phyloP scores from a whole-genome alignment of 2,888 invertebrate genomes.

The Epistrophe grossulariae region DNA sequence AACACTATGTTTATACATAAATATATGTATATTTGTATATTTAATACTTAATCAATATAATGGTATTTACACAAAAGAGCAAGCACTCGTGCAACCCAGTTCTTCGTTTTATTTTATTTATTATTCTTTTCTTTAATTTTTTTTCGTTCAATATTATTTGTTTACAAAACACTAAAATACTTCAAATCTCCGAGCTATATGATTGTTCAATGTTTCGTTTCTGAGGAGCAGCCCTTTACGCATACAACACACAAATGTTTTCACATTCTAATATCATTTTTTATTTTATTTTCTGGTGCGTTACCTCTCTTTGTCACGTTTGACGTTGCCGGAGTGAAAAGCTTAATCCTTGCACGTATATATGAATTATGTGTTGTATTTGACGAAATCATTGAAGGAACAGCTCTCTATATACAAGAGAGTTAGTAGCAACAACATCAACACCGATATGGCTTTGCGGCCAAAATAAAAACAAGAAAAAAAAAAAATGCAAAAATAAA shows the following conservation, averaged over 20 bases:
- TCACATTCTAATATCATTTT: conserved; percentile 45
- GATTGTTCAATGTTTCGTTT: background rate
- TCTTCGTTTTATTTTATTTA: conserved; percentile 14
- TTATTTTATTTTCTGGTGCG: conserved; percentile 20
- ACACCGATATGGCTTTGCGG: conserved; percentile 15
- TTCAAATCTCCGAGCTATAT: background rate
- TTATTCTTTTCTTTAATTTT: background rate
- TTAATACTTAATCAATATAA: no score
- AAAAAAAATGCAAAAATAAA: background rate
- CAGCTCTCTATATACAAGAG: background rate
- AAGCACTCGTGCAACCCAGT: no score
- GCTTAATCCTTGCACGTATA: conserved; percentile 70
- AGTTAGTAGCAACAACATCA: background rate
- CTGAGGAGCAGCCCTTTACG: background rate
- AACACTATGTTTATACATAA: no score
- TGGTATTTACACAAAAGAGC: background rate
- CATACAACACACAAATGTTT: conserved; percentile 24
- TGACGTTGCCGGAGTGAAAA: conserved; percentile 53
- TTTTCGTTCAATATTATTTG: background rate
- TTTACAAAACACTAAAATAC: conserved; percentile 10
- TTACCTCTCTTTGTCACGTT: conserved; percentile 58
- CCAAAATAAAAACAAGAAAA: conserved; percentile 17
- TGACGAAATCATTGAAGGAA: conserved; percentile 47
- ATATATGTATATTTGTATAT: no score
- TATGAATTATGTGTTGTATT: conserved; percentile 69